A percentile compares a stretch with the other conserved stretches of the same genome.
Conservation (phyloP, 2,113 vertebrate species). For the Oncorhynchus nerka region DNA sequence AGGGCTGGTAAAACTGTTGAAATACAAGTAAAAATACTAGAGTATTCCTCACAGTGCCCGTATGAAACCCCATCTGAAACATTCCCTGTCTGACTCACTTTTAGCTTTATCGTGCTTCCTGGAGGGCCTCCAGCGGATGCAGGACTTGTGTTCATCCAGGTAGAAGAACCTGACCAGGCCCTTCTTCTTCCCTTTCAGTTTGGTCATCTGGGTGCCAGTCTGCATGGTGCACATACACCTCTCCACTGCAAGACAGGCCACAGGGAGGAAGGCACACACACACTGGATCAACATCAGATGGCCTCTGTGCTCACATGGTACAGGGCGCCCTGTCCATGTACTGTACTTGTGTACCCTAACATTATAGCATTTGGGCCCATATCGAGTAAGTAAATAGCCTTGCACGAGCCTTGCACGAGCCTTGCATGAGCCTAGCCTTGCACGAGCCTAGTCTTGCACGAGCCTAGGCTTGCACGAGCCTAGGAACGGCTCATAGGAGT, state of each 20-base stretch:
- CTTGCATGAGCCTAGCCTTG: no score
- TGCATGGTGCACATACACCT: constrained; percentile 88
- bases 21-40: neutral
- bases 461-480: no score
- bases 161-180: constrained; percentile 88
- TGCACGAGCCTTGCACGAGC: no score
- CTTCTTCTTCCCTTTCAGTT: constrained; percentile 90
- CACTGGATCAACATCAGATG: neutral
- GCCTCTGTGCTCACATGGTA: neutral
- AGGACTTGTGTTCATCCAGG: constrained; percentile 92
- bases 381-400: no score
- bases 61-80: neutral
- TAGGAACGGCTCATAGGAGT: no score
- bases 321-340: no score
- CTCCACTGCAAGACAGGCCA: constrained; percentile 59
- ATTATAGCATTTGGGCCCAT: no score
- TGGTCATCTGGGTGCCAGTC: constrained; percentile 88
- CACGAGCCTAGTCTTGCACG: no score
- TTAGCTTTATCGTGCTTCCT: constrained; percentile 95
- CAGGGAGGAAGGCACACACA: neutral
- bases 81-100: constrained; percentile 76
- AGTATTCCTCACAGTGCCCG: neutral
- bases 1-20: neutral
- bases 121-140: constrained; percentile 93
- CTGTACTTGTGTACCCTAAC: no score